Conservation (phyloP, 2,888 invertebrate genomes). For the Emmelina monodactyla region DNA sequence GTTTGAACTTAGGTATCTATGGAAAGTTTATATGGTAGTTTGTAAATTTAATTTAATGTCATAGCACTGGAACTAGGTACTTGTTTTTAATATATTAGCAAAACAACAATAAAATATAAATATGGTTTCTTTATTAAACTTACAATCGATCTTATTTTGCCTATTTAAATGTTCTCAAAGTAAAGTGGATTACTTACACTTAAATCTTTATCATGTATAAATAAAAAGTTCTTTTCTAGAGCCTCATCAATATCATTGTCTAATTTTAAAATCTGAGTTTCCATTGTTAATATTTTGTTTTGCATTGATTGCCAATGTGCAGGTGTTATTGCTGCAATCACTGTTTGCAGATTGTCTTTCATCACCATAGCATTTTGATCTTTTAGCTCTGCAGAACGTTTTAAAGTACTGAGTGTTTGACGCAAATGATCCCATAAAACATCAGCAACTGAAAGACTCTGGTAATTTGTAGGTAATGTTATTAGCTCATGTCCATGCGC, state of each 20-base stretch:
- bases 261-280: constrained; percentile 21
- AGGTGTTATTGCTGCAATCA: not conserved
- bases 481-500: constrained; percentile 31
- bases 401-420: not conserved
- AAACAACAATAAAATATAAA: too few species aligned
- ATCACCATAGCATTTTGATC: not conserved
- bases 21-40: too few species aligned
- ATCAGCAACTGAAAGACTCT: constrained; percentile 26
- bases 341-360: not conserved
- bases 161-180: too few species aligned
- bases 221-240: constrained; percentile 18
- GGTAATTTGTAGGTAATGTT: constrained; percentile 24
- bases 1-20: too few species aligned
- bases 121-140: too few species aligned
- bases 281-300: constrained; percentile 17
- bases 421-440: constrained; percentile 25
- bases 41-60: too few species aligned
- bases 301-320: not conserved
- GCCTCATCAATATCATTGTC: constrained; percentile 21
- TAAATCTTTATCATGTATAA: constrained; percentile 7
- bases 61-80: too few species aligned
- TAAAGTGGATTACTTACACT: too few species aligned
- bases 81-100: too few species aligned
- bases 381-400: not conserved
- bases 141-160: too few species aligned